Base-by-base conservation (phyloP, 1,140 invertebrate species). In the Atta texana region DNA sequence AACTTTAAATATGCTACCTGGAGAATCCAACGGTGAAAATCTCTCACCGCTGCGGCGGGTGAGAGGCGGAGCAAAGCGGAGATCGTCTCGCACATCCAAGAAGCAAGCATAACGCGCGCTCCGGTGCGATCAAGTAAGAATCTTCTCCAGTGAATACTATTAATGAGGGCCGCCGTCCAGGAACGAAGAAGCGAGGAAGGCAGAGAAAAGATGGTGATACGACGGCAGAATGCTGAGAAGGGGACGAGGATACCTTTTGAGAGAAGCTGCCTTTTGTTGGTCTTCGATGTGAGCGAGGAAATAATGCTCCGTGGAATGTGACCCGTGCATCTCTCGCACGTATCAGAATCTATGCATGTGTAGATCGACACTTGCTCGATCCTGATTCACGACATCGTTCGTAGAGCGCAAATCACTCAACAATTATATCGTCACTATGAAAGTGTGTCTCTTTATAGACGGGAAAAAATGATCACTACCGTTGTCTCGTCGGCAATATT, bases 251-350 rank as follows among this genome's bases (percentile, higher is more conserved):
- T 89, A 91, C 86, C 91, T 93, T 94, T 93, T 92, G 89, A 92
- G 90, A 91, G 91, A 85, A 92, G 91, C 82, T 92, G 88, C 87
- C 93, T 94, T 94, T 94, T 94, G 93, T 95, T 93, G 93, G 88
- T 87, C 86, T 90, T 90, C 88, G 87, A 89, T 92, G 90, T 87
- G 91, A 91, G 92, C 90, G 86, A 93, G 94, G 92, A 95, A 94
- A 95, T 95, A 95, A 95, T 95, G 93, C 94, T 71, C 84, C 49
- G 28, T 92, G 94, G 95, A 95, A 95, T 95, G 94, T 95, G 94
- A 95, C 94, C 94, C 94, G 92, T 94, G 93, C 93, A 94, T 93
- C 92, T 94, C 92, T 87, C 76, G 75, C 57, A 55, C 75, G 44
- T 49, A 80, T 77, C 63, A 66, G 75, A 63, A 76, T 89, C 77